Evolutionary conservation across 2,888 invertebrate species (phyloP).

Genomic region (Rhamphomyia laevipes): DNA sequence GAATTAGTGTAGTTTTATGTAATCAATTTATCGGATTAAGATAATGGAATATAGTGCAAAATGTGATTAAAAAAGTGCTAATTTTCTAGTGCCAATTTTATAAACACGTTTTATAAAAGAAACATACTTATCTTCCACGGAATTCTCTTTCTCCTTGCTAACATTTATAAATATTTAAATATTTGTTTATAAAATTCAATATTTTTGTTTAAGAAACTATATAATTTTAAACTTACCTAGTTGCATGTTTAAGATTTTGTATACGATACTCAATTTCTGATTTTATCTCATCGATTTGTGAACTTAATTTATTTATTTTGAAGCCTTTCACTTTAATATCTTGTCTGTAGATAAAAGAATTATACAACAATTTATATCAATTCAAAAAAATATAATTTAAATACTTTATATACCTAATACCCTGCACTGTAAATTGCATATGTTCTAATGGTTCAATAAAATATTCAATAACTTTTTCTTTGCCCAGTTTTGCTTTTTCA

Average conservation of each 20-base stretch:
- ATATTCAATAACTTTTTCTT: slow-evolving; percentile 50
- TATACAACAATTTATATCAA: not conserved
- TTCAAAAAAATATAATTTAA: not conserved
- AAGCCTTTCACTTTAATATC: slow-evolving; percentile 42
- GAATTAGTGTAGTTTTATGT: too few relatives aligned
- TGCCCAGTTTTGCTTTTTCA: slow-evolving; percentile 52
- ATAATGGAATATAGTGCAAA: too few relatives aligned
- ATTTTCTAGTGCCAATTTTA: too few relatives aligned
- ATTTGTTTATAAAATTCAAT: not conserved
- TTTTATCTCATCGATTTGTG: slow-evolving; percentile 44
- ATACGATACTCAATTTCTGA: slow-evolving; percentile 47
- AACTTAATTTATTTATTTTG: slow-evolving; percentile 49
- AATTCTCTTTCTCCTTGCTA: slow-evolving; percentile 2
- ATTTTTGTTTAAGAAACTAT: too few relatives aligned
- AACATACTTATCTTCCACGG: not conserved
- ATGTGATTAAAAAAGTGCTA: too few relatives aligned
- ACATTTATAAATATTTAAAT: not conserved
- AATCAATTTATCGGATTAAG: too few relatives aligned
- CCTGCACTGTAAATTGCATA: slow-evolving; percentile 48
- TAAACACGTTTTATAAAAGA: too few relatives aligned
- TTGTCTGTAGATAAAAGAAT: slow-evolving; percentile 12
- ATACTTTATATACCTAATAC: slow-evolving; percentile 39
- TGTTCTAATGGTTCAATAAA: slow-evolving; percentile 56
- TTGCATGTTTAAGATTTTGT: slow-evolving; percentile 40
- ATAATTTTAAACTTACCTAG: slow-evolving; percentile 30